Percentiles rank a stretch among this genome's conserved stretches.
These are phyloP conservation scores for Goniozus legneri DNA, from an alignment of 1,140 invertebrate genomes.

Conservation along the genomic window DNA sequence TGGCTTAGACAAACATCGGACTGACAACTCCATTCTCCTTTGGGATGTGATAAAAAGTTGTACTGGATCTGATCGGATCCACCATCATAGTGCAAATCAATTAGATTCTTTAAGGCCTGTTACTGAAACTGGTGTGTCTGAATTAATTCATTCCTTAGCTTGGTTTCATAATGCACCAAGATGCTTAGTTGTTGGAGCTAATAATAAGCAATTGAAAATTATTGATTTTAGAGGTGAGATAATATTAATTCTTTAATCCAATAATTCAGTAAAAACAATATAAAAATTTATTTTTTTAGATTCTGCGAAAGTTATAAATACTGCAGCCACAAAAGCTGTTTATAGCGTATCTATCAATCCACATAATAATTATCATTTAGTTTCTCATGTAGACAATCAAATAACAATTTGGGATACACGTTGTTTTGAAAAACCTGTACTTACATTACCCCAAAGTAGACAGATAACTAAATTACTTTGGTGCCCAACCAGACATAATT, in stretches of 20 bases:
- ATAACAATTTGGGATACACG: conserved; percentile 85
- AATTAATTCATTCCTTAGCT: conserved; percentile 77
- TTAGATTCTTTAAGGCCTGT: conserved; percentile 55
- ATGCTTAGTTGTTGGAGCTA: conserved; percentile 80
- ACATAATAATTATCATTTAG: conserved; percentile 72
- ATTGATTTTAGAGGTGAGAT: conserved; percentile 82
- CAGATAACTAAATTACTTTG: conserved; percentile 75
- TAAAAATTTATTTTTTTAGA: conserved; percentile 53
- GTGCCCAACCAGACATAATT: conserved; percentile 84
- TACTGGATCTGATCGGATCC: conserved; percentile 39
- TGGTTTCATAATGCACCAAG: conserved; percentile 78
- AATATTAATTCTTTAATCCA: conserved; percentile 1
- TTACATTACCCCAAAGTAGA: conserved; percentile 67
- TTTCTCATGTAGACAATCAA: conserved; percentile 77
- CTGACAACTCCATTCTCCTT: conserved; percentile 76
- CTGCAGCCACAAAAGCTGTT: conserved; percentile 78
- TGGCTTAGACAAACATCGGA: conserved; percentile 81
- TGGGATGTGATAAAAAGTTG: conserved; percentile 70
- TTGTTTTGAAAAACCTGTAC: conserved; percentile 81
- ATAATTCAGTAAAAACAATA: background rate
- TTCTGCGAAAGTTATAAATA: conserved; percentile 66
- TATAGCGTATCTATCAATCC: conserved; percentile 77
- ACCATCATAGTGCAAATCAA: conserved; percentile 37
- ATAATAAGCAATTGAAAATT: conserved; percentile 85
- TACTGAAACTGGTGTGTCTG: conserved; percentile 70